These are phyloP conservation scores for Amniataba percoides DNA, from an alignment of 2,797 vertebrate genomes.

Conservation along the genomic window DNA sequence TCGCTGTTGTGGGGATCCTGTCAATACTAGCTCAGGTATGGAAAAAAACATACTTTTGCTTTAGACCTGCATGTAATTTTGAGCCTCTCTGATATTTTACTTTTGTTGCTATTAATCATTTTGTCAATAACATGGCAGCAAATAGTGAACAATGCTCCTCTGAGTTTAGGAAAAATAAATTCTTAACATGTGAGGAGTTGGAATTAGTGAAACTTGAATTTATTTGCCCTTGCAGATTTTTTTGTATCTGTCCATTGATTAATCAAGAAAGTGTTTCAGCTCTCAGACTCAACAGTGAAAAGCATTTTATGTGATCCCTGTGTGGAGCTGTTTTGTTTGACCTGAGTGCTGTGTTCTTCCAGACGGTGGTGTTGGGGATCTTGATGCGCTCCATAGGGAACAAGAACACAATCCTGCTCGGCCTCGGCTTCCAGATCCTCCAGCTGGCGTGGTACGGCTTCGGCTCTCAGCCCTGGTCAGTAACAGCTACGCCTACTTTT, in stretches of 20 bases:
- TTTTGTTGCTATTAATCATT: neutral
- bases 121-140: neutral
- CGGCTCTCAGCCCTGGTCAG: slow-evolving; percentile 95
- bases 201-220: neutral
- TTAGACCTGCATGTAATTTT: neutral
- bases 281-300: neutral
- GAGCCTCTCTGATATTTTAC: neutral
- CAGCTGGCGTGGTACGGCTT: slow-evolving; percentile 96
- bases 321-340: neutral
- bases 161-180: neutral
- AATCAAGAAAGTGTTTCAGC: neutral
- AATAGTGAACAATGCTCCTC: neutral
- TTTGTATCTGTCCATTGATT: neutral
- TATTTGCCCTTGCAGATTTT: neutral
- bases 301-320: neutral
- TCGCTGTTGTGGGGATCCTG: slow-evolving; percentile 93
- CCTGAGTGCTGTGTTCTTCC: slow-evolving; percentile 28
- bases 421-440: slow-evolving; percentile 94
- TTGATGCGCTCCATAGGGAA: slow-evolving; percentile 95
- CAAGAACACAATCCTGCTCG: slow-evolving; percentile 94
- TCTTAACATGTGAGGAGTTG: neutral
- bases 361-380: slow-evolving; percentile 94
- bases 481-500: slow-evolving; percentile 8
- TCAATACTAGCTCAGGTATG: slow-evolving; percentile 94
- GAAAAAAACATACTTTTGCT: slow-evolving; percentile 25